These are phyloP conservation scores for Haliclona indistincta DNA, from an alignment of 37 sponge, comb jelly and placozoan species.

Conservation along the genomic window DNA sequence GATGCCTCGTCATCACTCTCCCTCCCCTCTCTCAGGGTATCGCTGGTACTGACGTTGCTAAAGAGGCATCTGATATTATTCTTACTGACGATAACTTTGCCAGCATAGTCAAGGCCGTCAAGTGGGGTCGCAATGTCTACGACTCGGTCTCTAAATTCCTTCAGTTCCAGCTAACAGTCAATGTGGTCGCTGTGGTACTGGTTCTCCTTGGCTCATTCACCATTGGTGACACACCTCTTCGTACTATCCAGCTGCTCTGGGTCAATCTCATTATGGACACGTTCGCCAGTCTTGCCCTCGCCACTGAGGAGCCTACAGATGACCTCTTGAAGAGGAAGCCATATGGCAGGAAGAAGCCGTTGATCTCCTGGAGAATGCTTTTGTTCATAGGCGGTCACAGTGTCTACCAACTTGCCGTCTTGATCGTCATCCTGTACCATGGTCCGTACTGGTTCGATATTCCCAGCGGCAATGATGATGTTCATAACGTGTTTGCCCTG, in stretches of 20 bases:
- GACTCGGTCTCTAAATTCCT: constrained; percentile 96
- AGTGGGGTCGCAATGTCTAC: constrained; percentile 98
- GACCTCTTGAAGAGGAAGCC: constrained; percentile 89
- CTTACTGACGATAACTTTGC: constrained; percentile 98
- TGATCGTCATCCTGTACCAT: constrained; percentile 69
- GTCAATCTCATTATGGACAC: constrained; percentile 99
- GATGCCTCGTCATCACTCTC: background rate
- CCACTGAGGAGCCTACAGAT: constrained; percentile 86
- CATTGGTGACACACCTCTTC: constrained; percentile 78
- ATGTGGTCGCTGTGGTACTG: constrained; percentile 88
- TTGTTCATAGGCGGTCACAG: constrained; percentile 79
- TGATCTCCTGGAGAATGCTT: constrained; percentile 86
- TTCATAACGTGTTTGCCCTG: constrained; percentile 24
- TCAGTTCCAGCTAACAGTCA: constrained; percentile 98
- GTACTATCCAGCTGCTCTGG: constrained; percentile 94
- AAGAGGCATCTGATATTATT: constrained; percentile 96
- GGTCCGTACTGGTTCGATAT: constrained; percentile 79
- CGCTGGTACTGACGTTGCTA: constrained; percentile 98
- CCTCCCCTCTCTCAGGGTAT: constrained; percentile 71
- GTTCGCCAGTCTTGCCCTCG: constrained; percentile 90
- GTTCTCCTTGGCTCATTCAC: constrained; percentile 67
- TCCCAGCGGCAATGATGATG: constrained; percentile 26
- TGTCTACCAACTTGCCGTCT: constrained; percentile 78
- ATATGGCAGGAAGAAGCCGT: constrained; percentile 91
- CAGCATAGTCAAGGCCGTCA: constrained; percentile 97